phyloP scores from a whole-genome alignment of 2,797 vertebrate genomes.

The Novumbra hubbsi region DNA sequence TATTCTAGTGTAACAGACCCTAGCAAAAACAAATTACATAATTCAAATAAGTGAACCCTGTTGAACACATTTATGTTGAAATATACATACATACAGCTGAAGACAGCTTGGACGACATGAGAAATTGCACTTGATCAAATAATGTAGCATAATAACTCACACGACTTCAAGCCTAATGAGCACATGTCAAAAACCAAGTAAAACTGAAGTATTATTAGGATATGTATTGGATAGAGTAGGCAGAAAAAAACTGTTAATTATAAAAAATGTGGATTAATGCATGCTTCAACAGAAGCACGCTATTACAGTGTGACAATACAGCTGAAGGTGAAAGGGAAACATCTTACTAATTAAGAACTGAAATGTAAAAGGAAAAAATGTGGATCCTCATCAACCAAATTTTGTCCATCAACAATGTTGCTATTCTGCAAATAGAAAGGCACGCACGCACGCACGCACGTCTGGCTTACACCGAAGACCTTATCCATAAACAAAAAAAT shows the following conservation, averaged over 20 bases:
- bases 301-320: not conserved
- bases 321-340: not conserved
- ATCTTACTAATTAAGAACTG: not conserved
- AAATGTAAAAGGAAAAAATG: not conserved
- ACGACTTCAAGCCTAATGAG: not conserved
- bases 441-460: not conserved
- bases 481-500: not conserved
- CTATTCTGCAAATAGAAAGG: not conserved
- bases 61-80: not conserved
- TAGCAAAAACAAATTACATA: not conserved
- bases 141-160: not conserved
- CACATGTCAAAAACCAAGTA: not conserved
- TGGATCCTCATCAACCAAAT: not conserved
- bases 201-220: not conserved
- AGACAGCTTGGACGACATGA: not conserved
- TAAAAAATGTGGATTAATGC: not conserved
- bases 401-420: not conserved
- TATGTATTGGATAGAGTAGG: not conserved
- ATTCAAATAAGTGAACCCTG: not conserved
- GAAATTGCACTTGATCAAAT: slow-evolving; percentile 7
- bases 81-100: not conserved
- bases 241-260: not conserved
- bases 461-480: not conserved
- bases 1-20: slow-evolving; percentile 8
- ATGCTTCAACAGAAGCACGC: not conserved